Base-by-base conservation (phyloP, 2,888 invertebrate species). In the Lysandra bellargus region DNA sequence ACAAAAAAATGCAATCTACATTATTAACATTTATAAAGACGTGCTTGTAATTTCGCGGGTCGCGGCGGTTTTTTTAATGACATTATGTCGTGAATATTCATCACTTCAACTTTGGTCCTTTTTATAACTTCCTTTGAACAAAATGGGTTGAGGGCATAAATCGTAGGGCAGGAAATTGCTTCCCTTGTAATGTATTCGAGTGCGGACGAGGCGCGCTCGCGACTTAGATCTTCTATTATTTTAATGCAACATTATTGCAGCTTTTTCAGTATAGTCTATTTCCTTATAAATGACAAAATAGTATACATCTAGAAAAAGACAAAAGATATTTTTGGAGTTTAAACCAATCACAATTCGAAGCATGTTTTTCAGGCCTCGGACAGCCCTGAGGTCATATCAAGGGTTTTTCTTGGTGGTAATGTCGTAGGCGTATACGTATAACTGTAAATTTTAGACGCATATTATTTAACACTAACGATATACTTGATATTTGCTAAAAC, bases 101-200 rank as follows among this genome's bases (percentile, higher is more conserved):
- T 87, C 84, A 85, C 83, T 83, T 83, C 82, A 85, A 83, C 86
- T 88, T 85, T 85, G 84, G 85, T 86, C 84, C 83, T 83, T 87
- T 89, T 90, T 88, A 86, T 86, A 87, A 86, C 84, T 87, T 75
- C 88, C 88, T 87, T 88, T 87, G 87, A 88, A 88, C 90, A 89
- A 90, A 91, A 87, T 87, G 87, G 89, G 88, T 86, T 87, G 87
- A 88, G 88, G 86, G 89, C 90, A 91, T 92, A 92, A 92, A 92
- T 92, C 91, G 89, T 88, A 87, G 89, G 90, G 89, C 86, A 84
- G 88, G 89, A 88, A 91, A 92, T 92, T 92, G 92, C 89, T 91
- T 90, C 89, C 88, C 83, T 83, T 84, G 89, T 90, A 91, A 90
- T 89, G 89, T 90, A 90, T 91, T 91, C 88, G 86, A 86, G 86